A percentile compares a stretch with the other conserved stretches of the same genome.
These are phyloP conservation scores for Acronicta leporina DNA, from an alignment of 2,888 invertebrate genomes.

Conservation along the genomic window DNA sequence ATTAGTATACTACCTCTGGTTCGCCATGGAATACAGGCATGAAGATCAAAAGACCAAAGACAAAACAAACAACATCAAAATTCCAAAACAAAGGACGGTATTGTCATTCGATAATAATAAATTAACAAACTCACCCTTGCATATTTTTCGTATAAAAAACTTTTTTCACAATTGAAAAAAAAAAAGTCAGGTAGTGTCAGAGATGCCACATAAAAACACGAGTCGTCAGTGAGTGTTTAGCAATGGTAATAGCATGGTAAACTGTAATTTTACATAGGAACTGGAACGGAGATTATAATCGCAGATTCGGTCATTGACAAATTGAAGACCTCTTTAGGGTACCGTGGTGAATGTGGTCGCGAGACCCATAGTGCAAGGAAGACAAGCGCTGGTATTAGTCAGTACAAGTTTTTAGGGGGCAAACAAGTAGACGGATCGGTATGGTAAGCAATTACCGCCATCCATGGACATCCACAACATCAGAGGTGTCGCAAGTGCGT, in stretches of 20 bases:
- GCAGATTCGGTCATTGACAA: constrained; percentile 65
- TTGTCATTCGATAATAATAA: constrained; percentile 7
- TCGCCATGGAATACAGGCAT: no score
- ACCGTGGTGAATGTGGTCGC: constrained; percentile 9
- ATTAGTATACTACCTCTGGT: no score
- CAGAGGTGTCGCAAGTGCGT: no score
- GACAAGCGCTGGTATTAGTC: no score
- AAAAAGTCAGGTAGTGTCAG: constrained; percentile 44
- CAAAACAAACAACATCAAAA: constrained; percentile 4
- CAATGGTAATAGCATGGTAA: constrained; percentile 50
- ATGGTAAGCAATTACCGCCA: no score
- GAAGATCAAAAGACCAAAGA: background rate
- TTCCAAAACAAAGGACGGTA: background rate
- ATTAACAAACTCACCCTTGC: constrained; percentile 27
- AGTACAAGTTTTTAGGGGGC: no score
- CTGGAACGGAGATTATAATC: constrained; percentile 64
- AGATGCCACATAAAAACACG: constrained; percentile 29
- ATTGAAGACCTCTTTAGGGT: constrained; percentile 47
- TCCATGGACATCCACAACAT: no score
- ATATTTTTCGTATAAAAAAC: constrained; percentile 10
- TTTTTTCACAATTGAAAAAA: constrained; percentile 10
- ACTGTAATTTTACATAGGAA: constrained; percentile 61
- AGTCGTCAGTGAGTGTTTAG: constrained; percentile 46
- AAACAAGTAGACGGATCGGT: no score
- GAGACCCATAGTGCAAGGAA: no score